Conservation (phyloP, 1,140 invertebrate genomes). For the Drosophila murphyi region DNA sequence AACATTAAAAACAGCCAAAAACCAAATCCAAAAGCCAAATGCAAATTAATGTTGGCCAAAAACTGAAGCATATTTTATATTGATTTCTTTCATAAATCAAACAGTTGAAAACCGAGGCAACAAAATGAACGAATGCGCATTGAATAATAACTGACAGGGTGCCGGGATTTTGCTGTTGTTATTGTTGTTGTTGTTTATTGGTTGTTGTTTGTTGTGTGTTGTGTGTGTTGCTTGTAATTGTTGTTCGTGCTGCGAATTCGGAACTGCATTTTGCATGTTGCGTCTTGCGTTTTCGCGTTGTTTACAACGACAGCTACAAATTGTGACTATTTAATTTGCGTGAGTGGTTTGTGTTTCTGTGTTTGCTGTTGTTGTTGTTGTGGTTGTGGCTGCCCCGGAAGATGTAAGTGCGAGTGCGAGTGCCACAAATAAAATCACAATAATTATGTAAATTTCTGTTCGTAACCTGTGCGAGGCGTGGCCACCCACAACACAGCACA, state of each 20-base stretch:
- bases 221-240: neutral
- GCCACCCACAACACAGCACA: conserved; percentile 48
- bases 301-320: conserved; percentile 36
- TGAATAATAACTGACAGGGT: conserved; percentile 63
- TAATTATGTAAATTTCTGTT: conserved; percentile 68
- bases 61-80: conserved; percentile 17
- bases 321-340: conserved; percentile 41
- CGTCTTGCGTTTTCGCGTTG: neutral
- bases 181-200: neutral
- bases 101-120: conserved; percentile 49
- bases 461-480: conserved; percentile 33
- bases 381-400: conserved; percentile 30
- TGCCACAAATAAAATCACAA: conserved; percentile 67
- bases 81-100: conserved; percentile 22
- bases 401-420: conserved; percentile 19
- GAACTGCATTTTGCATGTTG: conserved; percentile 50
- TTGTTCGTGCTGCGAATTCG: conserved; percentile 28
- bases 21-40: conserved; percentile 33
- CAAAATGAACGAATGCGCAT: conserved; percentile 65
- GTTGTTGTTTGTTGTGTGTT: neutral
- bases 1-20: conserved; percentile 8
- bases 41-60: conserved; percentile 46
- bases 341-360: conserved; percentile 1
- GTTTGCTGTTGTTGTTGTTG: conserved; percentile 3
- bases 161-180: neutral